Evolutionary conservation across 2,888 invertebrate genomes (phyloP), one percentile per base, ranked within the genome.

Genomic region (Eilema sororculum): DNA sequence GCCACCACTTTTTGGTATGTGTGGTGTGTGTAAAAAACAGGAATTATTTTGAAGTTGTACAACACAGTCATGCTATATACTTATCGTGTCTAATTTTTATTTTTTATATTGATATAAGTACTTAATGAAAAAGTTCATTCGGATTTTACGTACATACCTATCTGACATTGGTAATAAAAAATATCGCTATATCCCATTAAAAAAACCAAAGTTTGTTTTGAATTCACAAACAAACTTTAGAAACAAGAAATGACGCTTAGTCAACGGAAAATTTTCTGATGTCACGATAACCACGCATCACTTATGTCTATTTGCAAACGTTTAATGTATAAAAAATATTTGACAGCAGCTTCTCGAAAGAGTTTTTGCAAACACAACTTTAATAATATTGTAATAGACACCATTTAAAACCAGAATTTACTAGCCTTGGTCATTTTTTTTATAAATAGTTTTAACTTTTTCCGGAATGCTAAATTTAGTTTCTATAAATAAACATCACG

Each of bases 391-490:
- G 22, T 20, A 30, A 30, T 60, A 57, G 33, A 16, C 16, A 33
- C n/a, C 28, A 60, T n/a, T 41, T 9, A 24, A 12, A 57, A 57
- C 22, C 24, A 20, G 24, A 33, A 20, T 37, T 33, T 33, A 16
- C 16, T 33, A 24, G 24, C 65, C 57, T 57, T 65, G 30, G 13
- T 16, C 13, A 24, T 24, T 33, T 57, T 24, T 33, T 65, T 24
- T 33, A 65, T 65, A 57, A 65, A 65, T 65, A 65, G 30, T 13
- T 22, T 22, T 56, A 56, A 30, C 13, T 65, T 64, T 63, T 30
- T 52, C 52, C 52, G 52, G 3, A 52, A 28, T 10, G n/a, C 52
- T 64, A 64, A 52, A 52, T 52, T 64, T 52, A 64, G 52, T 22
- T 52, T 22, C 30, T 65, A 56, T 65, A 56, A 65, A 65, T 65